These are phyloP conservation scores for Andrena cerasifolii DNA, from an alignment of 1,140 invertebrate genomes.

Conservation along the genomic window DNA sequence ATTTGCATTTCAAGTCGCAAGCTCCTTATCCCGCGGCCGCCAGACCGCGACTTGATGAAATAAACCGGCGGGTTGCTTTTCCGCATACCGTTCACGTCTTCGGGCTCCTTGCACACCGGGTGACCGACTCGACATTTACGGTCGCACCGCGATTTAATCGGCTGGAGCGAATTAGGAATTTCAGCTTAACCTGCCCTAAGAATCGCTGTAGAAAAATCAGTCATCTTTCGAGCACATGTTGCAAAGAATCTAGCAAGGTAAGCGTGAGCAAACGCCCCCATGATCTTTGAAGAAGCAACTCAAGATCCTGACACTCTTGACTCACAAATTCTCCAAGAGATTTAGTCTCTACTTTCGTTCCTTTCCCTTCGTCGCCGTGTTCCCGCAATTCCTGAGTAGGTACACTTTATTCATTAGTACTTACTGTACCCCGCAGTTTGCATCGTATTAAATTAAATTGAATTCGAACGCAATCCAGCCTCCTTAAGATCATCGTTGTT, in stretches of 20 bases:
- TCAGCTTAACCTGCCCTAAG: no score
- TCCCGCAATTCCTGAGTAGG: neutral
- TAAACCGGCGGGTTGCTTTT: slow-evolving; percentile 49
- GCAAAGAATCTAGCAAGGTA: no score
- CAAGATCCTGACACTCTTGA: no score
- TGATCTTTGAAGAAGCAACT: no score
- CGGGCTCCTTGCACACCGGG: slow-evolving; percentile 29
- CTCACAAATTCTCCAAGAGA: no score
- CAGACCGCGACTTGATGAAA: slow-evolving; percentile 47
- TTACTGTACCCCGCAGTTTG: neutral
- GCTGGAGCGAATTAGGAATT: no score
- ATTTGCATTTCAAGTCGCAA: slow-evolving; percentile 61
- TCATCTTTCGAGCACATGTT: no score
- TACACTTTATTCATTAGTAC: neutral
- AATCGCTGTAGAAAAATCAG: no score
- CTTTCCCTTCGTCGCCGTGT: no score
- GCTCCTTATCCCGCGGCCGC: slow-evolving; percentile 29
- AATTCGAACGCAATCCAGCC: slow-evolving; percentile 12
- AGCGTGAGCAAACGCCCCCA: no score
- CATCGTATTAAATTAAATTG: slow-evolving; percentile 10
- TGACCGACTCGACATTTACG: neutral
- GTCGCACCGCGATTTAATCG: neutral
- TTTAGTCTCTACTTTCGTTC: no score
- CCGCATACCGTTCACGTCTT: slow-evolving; percentile 30
- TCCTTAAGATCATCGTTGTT: slow-evolving; percentile 1